Base-by-base conservation (phyloP, 2,113 vertebrate genomes). In the Mesitornis unicolor region DNA sequence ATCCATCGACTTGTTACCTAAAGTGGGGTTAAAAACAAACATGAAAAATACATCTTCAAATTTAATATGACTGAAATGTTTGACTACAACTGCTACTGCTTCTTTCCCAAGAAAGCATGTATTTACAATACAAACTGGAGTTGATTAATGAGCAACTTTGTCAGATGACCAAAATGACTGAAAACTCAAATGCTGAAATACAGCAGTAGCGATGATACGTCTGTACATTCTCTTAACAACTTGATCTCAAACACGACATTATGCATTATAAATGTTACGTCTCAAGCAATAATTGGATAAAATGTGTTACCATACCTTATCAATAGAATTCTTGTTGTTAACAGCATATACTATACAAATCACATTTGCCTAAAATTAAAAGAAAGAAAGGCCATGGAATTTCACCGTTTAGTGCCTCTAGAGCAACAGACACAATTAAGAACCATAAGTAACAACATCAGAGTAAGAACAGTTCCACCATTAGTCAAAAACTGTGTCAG, bases 321-420 rank as follows among this genome's bases (percentile, higher is more conserved):
- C 99, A 88, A 99, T 99, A 53, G 99, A 99, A 97, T 99, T 99
- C 98, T 99, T 99, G 97, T 99, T 99, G 98, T 99, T 99, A 95
- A 99, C 99, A 16, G 99, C 99, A 94, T 99, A 99, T 42, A 99
- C 99, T 97, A 99, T 99, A 97, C 99, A 99, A 97, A 99, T 99
- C 77, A 99, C 99, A 95, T 99, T 99, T 57, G 99, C 99, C 99
- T 99, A 91, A 95, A 98, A 96, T 75, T n/a, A 97, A 96, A 77
- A 83, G 48, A 88, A 75, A 91, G 54, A 59, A 64, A 90, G 93
- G 13, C 24, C 51, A 86, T 73, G 50, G 61, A 82, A 84, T 91
- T 70, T 36, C 57, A 86, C 22, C 50, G 35, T 11, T 57, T 8
- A 74, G 26, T 56, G 60, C 50, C 11, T 48, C 42, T 31, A 36